Evolutionary conservation across 1,140 invertebrate species (phyloP).

Genomic region (Liolophura sinensis): DNA sequence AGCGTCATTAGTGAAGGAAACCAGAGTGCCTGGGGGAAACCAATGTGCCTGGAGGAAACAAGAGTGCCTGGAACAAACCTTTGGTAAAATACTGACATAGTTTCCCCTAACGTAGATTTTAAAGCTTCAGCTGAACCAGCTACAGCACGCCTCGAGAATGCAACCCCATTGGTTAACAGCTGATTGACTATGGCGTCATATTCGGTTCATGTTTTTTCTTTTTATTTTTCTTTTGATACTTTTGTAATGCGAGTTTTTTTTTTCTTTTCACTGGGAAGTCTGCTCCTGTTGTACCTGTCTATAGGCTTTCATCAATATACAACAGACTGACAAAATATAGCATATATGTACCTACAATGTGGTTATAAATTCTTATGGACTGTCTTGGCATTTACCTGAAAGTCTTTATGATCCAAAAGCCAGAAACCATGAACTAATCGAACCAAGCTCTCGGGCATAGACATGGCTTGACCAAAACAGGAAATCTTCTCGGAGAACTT

Average conservation of each 20-base stretch:
- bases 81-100: no score
- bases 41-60: no score
- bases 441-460: slow-evolving; percentile 69
- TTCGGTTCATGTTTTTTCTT: no score
- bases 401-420: slow-evolving; percentile 82
- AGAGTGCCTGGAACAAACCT: no score
- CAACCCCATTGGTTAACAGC: no score
- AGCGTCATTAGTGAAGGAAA: no score
- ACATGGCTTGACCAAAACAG: slow-evolving; percentile 76
- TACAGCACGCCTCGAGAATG: no score
- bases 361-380: background rate
- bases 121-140: no score
- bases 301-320: background rate
- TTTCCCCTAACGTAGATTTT: no score
- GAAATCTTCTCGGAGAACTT: slow-evolving; percentile 68
- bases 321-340: background rate
- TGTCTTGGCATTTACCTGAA: slow-evolving; percentile 49
- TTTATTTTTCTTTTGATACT: no score
- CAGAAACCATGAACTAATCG: slow-evolving; percentile 83
- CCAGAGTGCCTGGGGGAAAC: no score
- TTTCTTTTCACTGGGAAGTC: background rate
- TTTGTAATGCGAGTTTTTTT: slow-evolving; percentile 6
- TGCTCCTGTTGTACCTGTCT: background rate
- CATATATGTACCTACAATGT: background rate
- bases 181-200: no score